These are phyloP conservation scores for Chrysodeixis includens DNA, from an alignment of 2,888 invertebrate species.

Conservation along the genomic window DNA sequence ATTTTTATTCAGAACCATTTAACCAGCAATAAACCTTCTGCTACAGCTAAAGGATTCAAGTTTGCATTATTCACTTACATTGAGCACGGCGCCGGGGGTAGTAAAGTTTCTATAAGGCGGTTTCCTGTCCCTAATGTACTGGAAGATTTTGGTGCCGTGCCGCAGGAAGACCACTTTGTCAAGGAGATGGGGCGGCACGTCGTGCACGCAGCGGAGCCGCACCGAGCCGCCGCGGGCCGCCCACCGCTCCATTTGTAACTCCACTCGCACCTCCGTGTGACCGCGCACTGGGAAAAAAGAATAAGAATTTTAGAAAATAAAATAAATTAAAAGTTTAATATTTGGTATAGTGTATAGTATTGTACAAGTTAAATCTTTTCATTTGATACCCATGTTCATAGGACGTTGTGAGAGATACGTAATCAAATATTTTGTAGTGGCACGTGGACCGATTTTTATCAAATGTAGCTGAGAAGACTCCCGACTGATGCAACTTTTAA, in stretches of 20 bases:
- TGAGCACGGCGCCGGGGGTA: constrained; percentile 92
- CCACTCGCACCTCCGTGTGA: constrained; percentile 90
- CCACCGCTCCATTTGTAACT: constrained; percentile 92
- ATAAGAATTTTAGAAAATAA: too few species aligned
- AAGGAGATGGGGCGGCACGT: constrained; percentile 92
- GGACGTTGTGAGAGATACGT: too few species aligned
- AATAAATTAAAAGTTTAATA: too few species aligned
- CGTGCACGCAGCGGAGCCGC: constrained; percentile 93
- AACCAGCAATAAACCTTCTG: constrained; percentile 32
- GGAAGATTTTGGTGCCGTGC: constrained; percentile 93
- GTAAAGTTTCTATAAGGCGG: constrained; percentile 92
- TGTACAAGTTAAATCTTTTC: too few species aligned
- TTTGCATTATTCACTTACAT: constrained; percentile 89
- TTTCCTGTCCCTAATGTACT: constrained; percentile 93
- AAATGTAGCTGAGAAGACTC: too few species aligned
- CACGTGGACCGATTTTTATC: too few species aligned
- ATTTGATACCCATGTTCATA: too few species aligned
- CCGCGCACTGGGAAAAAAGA: constrained; percentile 82
- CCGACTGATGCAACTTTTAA: too few species aligned
- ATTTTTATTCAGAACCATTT: constrained; percentile 39
- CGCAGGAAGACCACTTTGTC: constrained; percentile 94
- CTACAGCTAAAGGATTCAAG: constrained; percentile 26
- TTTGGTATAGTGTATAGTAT: too few species aligned
- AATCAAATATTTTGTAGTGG: too few species aligned
- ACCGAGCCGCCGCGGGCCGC: constrained; percentile 92